Conservation (phyloP, 2,113 vertebrate species). For the Sylvicapra grimmia region DNA sequence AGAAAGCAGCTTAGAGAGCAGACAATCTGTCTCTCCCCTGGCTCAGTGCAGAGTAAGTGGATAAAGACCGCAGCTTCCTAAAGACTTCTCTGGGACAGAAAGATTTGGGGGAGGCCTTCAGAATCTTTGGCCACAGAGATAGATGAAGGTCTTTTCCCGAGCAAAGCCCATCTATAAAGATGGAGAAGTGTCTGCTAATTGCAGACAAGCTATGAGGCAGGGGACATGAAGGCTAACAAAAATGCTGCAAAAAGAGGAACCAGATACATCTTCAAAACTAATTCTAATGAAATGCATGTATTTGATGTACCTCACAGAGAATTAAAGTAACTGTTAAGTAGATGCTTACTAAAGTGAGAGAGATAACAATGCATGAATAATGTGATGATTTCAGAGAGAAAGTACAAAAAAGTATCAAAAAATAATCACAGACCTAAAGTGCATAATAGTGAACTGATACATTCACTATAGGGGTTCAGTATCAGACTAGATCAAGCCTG, state of each 20-base stretch:
- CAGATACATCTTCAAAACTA: not conserved
- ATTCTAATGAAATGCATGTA: not conserved
- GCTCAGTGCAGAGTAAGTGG: not conserved
- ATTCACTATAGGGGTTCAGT: not conserved
- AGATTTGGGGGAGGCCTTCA: not conserved
- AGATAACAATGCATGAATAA: not conserved
- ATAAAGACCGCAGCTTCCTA: not conserved
- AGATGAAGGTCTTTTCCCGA: not conserved
- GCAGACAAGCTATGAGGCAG: not conserved
- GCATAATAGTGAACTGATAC: not conserved
- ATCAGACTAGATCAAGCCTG: not conserved
- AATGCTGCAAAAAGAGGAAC: not conserved
- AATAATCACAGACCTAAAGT: not conserved
- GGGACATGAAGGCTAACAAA: not conserved
- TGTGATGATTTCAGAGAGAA: not conserved
- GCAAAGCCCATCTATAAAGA: not conserved
- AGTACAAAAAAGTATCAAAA: not conserved
- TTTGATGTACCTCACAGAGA: not conserved
- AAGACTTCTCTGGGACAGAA: not conserved
- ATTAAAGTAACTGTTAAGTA: not conserved
- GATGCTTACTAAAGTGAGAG: not conserved
- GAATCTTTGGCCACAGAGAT: not conserved
- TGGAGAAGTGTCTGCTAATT: not conserved
- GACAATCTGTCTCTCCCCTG: not conserved
- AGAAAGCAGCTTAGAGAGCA: not conserved